Conservation (phyloP, 2,888 invertebrate species). For the Drosophila hawaiiensis region DNA sequence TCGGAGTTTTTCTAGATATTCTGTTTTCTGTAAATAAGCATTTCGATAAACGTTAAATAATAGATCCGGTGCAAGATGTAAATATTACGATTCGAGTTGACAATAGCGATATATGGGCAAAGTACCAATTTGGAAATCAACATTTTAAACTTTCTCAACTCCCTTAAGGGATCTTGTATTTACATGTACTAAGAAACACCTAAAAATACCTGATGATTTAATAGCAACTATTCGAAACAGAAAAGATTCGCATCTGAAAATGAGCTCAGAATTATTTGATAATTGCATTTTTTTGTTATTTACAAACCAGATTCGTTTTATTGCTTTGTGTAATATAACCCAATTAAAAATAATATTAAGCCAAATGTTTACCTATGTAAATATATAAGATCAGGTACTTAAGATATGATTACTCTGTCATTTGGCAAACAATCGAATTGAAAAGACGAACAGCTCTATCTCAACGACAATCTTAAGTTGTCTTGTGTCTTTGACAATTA, state of each 20-base stretch:
- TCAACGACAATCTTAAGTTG: constrained; percentile 31
- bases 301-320: neutral
- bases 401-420: constrained; percentile 23
- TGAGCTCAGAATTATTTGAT: neutral
- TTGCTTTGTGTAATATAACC: neutral
- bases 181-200: neutral
- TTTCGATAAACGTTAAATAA: neutral
- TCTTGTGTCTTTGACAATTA: constrained; percentile 48
- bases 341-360: constrained; percentile 1
- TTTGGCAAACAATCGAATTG: constrained; percentile 40
- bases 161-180: neutral
- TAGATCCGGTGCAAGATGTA: neutral
- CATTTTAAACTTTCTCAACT: neutral
- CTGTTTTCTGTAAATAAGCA: neutral
- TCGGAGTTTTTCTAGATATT: neutral
- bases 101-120: neutral
- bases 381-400: constrained; percentile 9
- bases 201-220: neutral
- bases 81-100: neutral
- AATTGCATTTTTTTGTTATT: neutral
- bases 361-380: neutral
- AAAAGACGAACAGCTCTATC: constrained; percentile 10
- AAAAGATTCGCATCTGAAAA: neutral
- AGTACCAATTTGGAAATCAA: neutral
- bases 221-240: neutral